Base-by-base conservation (phyloP, 2,797 vertebrate species). In the Gambelia wislizenii region DNA sequence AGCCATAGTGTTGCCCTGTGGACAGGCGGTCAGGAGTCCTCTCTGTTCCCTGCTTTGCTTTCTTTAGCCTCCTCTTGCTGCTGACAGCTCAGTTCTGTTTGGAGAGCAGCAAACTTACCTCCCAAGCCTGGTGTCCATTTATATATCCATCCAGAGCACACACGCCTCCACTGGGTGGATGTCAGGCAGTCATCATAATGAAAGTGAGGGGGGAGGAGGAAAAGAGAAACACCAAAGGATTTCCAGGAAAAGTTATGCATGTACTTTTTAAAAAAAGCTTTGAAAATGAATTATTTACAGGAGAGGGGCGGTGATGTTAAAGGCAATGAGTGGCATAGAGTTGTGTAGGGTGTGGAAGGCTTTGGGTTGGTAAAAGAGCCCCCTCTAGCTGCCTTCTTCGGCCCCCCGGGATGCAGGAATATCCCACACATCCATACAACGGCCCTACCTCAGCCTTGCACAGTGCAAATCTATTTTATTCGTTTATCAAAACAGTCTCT, bases 241-340 rank as follows among this genome's bases (percentile, higher is more conserved):
- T 94, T 92, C 94, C 93, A 88, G 92, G 94, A 94, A 93, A 89
- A 76, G 33, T 12, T 44, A 77, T 16, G n/a, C 13, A 6, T 39
- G 33, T 12, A 13, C 9, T 81, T 59, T 9, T 6, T 14, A 80
- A 14, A n/a, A 52, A 25, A 6, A 16, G 2, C 9, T 13, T 1
- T 7, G 22, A 56, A 18, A 42, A 2, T 27, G 44, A 70, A 39
- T 81, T 5, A 59, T 61, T n/a, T 9, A 42, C 59, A 39, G 8
- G 47, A 42, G 8, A 0, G 1, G 76, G 67, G 56, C n/a, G 36
- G 42, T 14, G 13, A 14, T 20, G 82, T 10, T 9, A 7, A 30
- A 56, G 14, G 33, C 25, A 16, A 13, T 0, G 5, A 13, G 9
- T 69, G 83, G 67, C 49, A 47, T 4, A 6, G 14, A 18, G 54